Percentiles rank a stretch among this genome's conserved stretches.
These are phyloP conservation scores for Sturmia bella DNA, from an alignment of 2,888 invertebrate species.

Conservation along the genomic window DNA sequence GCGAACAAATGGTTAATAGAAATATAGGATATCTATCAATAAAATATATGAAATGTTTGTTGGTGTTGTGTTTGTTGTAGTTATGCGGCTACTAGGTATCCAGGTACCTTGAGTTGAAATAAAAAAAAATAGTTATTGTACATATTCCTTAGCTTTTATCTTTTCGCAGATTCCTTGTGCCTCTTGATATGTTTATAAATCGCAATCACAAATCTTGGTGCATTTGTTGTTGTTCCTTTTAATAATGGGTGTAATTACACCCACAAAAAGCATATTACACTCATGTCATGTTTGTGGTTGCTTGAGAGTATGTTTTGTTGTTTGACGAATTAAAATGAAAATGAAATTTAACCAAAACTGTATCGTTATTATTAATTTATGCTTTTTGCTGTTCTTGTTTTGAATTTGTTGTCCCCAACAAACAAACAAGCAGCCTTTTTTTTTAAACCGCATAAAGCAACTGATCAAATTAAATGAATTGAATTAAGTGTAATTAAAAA, in stretches of 20 bases:
- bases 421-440: constrained; percentile 13
- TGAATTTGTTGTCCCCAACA: neutral
- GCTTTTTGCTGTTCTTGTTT: neutral
- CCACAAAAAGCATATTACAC: constrained; percentile 14
- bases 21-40: too few species aligned
- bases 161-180: too few species aligned
- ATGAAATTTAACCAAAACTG: constrained; percentile 39
- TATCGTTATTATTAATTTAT: constrained; percentile 18
- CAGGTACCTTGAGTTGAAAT: too few species aligned
- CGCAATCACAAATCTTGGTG: neutral
- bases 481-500: constrained; percentile 45
- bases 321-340: constrained; percentile 33
- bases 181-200: too few species aligned
- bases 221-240: constrained; percentile 4
- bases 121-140: too few species aligned
- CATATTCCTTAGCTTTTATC: too few species aligned
- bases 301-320: constrained; percentile 15
- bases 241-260: constrained; percentile 41
- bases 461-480: constrained; percentile 40
- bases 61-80: too few species aligned
- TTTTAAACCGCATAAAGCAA: constrained; percentile 28
- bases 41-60: too few species aligned
- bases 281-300: constrained; percentile 60
- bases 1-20: too few species aligned
- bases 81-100: too few species aligned